phyloP scores from a whole-genome alignment of 2,888 invertebrate species.

The Chirona hameri region DNA sequence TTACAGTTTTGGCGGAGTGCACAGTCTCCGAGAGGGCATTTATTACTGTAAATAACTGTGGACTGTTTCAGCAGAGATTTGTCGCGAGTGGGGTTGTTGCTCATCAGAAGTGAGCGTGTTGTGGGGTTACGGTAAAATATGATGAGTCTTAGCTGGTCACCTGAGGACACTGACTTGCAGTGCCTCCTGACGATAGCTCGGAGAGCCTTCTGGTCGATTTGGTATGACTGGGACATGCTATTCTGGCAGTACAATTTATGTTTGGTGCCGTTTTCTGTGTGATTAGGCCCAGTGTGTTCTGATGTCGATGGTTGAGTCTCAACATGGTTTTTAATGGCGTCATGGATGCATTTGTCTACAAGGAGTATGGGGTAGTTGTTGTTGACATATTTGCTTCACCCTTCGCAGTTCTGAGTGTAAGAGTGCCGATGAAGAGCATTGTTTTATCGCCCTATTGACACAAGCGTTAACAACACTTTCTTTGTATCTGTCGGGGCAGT shows the following conservation, averaged over 20 bases:
- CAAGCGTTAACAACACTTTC: background rate
- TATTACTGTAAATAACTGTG: too few species aligned
- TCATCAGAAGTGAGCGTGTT: background rate
- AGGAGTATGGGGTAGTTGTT: background rate
- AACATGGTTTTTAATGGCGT: background rate
- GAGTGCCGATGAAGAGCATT: background rate
- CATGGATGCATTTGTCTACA: background rate
- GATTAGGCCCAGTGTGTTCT: background rate
- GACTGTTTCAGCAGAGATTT: too few species aligned
- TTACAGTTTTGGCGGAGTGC: too few species aligned
- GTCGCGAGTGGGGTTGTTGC: background rate
- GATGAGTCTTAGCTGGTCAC: background rate
- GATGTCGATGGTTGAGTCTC: background rate
- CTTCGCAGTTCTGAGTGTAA: background rate
- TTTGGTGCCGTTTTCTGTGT: background rate
- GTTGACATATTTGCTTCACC: background rate
- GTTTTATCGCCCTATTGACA: background rate
- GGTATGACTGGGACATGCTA: background rate
- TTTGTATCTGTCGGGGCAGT: background rate
- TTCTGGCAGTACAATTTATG: background rate
- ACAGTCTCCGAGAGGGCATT: too few species aligned
- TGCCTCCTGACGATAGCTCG: too few species aligned
- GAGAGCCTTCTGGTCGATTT: background rate
- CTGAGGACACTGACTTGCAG: background rate
- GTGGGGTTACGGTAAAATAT: background rate